These are phyloP conservation scores for Oligia latruncula DNA, from an alignment of 2,888 invertebrate species.

Conservation along the genomic window DNA sequence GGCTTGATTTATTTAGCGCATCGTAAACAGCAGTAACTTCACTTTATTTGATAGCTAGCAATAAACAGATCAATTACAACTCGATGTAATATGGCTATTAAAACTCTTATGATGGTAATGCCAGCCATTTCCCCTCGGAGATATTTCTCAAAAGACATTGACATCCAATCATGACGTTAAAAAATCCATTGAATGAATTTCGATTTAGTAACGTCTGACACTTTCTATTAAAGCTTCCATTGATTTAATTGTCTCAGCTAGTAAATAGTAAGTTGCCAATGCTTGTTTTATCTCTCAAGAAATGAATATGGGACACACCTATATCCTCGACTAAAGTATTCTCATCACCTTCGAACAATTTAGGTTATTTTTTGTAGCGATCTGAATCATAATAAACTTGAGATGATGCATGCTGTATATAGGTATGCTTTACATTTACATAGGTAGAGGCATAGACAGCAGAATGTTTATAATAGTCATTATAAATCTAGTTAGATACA, in stretches of 20 bases:
- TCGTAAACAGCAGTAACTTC: constrained; percentile 39
- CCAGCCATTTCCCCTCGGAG: constrained; percentile 40
- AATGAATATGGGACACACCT: background rate
- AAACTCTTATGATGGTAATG: constrained; percentile 41
- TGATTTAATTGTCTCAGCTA: constrained; percentile 1
- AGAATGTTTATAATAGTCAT: background rate
- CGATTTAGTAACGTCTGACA: constrained; percentile 40
- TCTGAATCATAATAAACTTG: constrained; percentile 1
- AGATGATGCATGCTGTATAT: background rate
- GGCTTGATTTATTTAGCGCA: constrained; percentile 44
- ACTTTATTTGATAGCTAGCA: constrained; percentile 58
- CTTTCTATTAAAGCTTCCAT: constrained; percentile 30
- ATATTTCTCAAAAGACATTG: constrained; percentile 39
- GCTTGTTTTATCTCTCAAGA: background rate
- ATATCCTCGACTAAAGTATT: background rate
- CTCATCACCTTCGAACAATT: background rate
- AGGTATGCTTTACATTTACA: background rate
- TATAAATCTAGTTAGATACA: background rate
- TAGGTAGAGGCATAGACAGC: background rate
- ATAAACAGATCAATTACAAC: constrained; percentile 71
- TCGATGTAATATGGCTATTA: constrained; percentile 56
- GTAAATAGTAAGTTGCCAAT: background rate
- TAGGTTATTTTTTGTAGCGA: background rate
- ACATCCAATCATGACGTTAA: constrained; percentile 40
- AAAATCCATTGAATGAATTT: constrained; percentile 48